phyloP scores from a whole-genome alignment of 2,888 invertebrate genomes.

The Acronicta aceris region DNA sequence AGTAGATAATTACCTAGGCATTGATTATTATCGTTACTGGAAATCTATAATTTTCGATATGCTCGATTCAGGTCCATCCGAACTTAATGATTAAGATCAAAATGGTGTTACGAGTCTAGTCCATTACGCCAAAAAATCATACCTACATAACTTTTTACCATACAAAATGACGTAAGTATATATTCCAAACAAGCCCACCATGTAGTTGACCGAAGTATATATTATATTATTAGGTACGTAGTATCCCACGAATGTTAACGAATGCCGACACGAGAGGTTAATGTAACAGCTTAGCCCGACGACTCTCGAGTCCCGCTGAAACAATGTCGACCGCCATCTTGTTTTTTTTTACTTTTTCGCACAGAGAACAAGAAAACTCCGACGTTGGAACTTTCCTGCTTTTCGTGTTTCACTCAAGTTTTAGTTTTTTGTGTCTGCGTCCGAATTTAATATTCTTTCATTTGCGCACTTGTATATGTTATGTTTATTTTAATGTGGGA shows the following conservation, averaged over 20 bases:
- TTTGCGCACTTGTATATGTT: conserved; percentile 24
- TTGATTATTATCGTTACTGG: too few relatives aligned
- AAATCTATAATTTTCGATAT: too few relatives aligned
- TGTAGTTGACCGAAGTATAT: conserved; percentile 68
- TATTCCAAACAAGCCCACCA: conserved; percentile 6
- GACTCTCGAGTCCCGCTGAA: conserved; percentile 64
- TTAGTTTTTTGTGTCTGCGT: conserved; percentile 44
- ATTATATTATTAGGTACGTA: conserved; percentile 57
- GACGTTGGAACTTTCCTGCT: conserved; percentile 58
- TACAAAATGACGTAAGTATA: too few relatives aligned
- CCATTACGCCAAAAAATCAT: too few relatives aligned
- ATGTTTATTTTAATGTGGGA: background rate
- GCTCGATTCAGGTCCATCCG: too few relatives aligned
- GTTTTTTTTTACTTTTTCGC: conserved; percentile 60
- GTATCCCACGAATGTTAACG: conserved; percentile 75
- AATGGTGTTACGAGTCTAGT: too few relatives aligned
- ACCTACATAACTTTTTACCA: too few relatives aligned
- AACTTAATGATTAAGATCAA: too few relatives aligned
- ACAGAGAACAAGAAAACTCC: conserved; percentile 64
- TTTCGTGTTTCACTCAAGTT: conserved; percentile 53
- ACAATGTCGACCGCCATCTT: conserved; percentile 75
- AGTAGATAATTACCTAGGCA: too few relatives aligned
- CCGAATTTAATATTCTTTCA: conserved; percentile 42
- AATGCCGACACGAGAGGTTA: conserved; percentile 79
- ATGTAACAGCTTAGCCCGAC: conserved; percentile 79